Percentiles rank a stretch among this genome's conserved stretches.
Evolutionary conservation across 2,113 vertebrate species (phyloP).

Genomic region (Megaleporinus macrocephalus): DNA sequence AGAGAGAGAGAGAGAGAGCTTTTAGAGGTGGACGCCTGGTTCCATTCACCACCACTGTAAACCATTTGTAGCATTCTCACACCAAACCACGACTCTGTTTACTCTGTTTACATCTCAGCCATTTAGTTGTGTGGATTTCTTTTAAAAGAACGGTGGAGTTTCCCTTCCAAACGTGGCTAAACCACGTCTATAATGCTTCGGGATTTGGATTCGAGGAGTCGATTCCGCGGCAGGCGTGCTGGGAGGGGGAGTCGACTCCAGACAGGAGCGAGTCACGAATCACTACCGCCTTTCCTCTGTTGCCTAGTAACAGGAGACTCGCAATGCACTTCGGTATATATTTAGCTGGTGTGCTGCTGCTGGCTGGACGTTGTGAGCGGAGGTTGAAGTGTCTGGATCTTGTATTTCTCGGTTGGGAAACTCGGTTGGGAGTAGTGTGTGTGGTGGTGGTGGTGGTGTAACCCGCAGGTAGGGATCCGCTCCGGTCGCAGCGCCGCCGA

Average conservation of each 20-base stretch:
- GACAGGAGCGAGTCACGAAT: neutral
- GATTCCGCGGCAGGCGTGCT: neutral
- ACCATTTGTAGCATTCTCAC: too few species aligned
- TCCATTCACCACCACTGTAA: too few species aligned
- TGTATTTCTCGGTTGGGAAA: neutral
- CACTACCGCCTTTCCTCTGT: neutral
- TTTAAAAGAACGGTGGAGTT: too few species aligned
- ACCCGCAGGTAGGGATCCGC: neutral
- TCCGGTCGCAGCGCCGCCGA: neutral
- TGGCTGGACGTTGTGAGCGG: neutral
- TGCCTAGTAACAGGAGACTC: neutral
- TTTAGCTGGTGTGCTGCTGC: neutral
- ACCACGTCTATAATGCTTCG: too few species aligned
- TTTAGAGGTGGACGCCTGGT: too few species aligned
- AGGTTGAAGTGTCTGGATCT: neutral
- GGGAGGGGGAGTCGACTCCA: neutral
- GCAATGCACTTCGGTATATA: neutral
- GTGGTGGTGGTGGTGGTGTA: too few species aligned
- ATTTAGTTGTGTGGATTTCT: too few species aligned
- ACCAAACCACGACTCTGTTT: too few species aligned
- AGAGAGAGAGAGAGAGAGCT: too few species aligned
- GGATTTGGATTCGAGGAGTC: neutral
- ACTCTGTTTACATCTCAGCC: too few species aligned
- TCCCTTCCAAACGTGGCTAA: too few species aligned
- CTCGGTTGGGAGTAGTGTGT: too few species aligned